Conservation (phyloP, 1,140 invertebrate species). For the Pentalonia nigronervosa region DNA sequence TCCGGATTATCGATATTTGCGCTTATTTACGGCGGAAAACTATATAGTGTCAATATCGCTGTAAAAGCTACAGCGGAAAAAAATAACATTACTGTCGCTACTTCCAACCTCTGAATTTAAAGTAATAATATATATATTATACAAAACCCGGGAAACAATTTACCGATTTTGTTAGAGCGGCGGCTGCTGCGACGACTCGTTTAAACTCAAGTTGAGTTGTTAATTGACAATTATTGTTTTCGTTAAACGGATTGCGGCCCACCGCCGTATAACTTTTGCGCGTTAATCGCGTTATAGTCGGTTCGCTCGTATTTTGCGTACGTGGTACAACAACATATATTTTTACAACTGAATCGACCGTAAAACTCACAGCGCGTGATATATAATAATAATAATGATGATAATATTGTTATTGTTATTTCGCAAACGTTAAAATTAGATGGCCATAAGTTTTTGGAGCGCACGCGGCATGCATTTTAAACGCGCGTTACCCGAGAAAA, state of each 20-base stretch:
- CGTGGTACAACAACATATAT: not conserved
- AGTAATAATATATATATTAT: not conserved
- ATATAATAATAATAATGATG: not conserved
- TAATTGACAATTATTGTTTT: conserved; percentile 32
- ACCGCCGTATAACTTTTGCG: not conserved
- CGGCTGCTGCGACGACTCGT: not conserved
- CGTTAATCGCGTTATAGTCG: not conserved
- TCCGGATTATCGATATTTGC: not conserved
- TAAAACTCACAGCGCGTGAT: not conserved
- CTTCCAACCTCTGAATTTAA: not conserved
- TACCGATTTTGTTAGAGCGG: not conserved
- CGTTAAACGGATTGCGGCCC: not conserved
- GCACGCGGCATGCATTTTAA: not conserved
- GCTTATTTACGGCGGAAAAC: not conserved
- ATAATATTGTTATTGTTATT: not conserved
- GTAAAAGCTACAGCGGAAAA: not conserved
- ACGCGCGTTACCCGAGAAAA: not conserved
- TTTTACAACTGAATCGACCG: not conserved
- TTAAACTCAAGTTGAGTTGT: not conserved
- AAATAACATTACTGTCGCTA: not conserved
- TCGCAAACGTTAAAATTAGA: not conserved
- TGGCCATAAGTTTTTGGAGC: not conserved
- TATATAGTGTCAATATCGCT: not conserved
- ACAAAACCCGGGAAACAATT: not conserved
- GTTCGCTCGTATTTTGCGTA: not conserved